Conservation (phyloP, 2,888 invertebrate species). For the Sthenelais limicola region DNA sequence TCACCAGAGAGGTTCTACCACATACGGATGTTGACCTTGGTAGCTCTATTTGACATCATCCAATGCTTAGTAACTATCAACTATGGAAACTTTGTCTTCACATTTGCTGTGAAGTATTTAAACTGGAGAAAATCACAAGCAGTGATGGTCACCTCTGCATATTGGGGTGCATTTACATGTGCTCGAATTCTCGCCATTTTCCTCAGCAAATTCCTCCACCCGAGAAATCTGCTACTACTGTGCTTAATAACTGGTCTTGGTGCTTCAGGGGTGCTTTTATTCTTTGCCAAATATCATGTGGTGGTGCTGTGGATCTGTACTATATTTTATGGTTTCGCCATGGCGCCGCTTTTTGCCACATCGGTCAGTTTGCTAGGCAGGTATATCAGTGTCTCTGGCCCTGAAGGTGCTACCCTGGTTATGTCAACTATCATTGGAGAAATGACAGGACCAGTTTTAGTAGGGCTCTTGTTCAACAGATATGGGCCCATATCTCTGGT, state of each 20-base stretch:
- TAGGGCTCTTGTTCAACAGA: constrained; percentile 68
- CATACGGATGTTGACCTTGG: constrained; percentile 62
- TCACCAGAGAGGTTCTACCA: constrained; percentile 52
- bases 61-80: constrained; percentile 73
- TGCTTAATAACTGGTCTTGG: constrained; percentile 65
- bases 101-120: constrained; percentile 68
- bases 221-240: constrained; percentile 69
- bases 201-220: constrained; percentile 68
- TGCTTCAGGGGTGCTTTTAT: constrained; percentile 63
- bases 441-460: constrained; percentile 70
- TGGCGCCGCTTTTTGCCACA: constrained; percentile 73
- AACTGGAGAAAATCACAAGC: constrained; percentile 66
- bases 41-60: constrained; percentile 71
- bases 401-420: constrained; percentile 72
- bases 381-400: constrained; percentile 72
- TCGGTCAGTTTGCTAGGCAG: constrained; percentile 73
- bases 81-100: constrained; percentile 71
- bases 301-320: constrained; percentile 69
- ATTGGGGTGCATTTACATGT: constrained; percentile 73
- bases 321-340: constrained; percentile 71
- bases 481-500: constrained; percentile 68
- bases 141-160: constrained; percentile 70
- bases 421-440: constrained; percentile 73
- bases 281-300: constrained; percentile 47
- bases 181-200: constrained; percentile 72